Evolutionary conservation across 2,113 vertebrate species (phyloP).

Genomic region (Aplodontia rufa): DNA sequence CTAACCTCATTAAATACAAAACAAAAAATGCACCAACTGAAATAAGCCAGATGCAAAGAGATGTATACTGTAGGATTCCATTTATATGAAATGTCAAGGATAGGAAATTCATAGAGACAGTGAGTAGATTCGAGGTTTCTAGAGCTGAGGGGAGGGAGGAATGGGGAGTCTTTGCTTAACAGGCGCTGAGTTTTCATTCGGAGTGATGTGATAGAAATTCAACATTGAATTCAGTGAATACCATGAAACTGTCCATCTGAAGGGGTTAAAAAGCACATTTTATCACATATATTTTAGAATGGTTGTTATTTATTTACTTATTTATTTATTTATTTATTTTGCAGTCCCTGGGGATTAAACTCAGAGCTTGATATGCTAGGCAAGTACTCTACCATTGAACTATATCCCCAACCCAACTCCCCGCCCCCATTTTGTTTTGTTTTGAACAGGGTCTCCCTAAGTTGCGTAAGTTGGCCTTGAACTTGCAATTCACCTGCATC

Average conservation of each 20-base stretch:
- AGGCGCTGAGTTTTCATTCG: not conserved
- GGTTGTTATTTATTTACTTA: not conserved
- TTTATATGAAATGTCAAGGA: not conserved
- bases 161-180: not conserved
- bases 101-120: not conserved
- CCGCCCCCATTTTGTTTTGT: not conserved
- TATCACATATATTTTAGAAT: not conserved
- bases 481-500: not conserved
- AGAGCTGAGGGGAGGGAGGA: not conserved
- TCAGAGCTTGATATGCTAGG: not conserved
- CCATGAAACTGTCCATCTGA: not conserved
- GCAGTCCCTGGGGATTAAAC: not conserved
- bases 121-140: not conserved
- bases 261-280: not conserved
- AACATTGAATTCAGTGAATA: not conserved
- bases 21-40: constrained; percentile 8
- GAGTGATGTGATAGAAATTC: not conserved
- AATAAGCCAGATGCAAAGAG: not conserved
- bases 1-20: constrained; percentile 15
- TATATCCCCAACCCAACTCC: not conserved
- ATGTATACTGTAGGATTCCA: not conserved
- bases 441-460: not conserved
- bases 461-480: not conserved
- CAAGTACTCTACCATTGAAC: not conserved
- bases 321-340: too few species aligned